Evolutionary conservation across 92 coral and sea anemone species (phyloP).

Genomic region (Diadumene lineata): DNA sequence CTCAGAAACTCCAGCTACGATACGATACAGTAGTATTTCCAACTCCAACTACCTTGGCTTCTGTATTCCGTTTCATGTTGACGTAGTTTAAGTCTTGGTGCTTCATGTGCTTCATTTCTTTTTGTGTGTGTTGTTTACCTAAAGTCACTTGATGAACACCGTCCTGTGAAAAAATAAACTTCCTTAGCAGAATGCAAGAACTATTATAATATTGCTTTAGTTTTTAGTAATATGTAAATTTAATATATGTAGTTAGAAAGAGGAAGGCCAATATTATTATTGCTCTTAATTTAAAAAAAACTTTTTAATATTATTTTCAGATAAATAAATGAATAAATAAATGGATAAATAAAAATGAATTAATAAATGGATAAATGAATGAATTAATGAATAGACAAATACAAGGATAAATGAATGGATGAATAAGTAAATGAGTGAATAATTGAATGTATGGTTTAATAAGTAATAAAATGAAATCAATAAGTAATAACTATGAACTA

Average conservation of each 20-base stretch:
- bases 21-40: too few relatives aligned
- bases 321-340: not conserved
- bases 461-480: not conserved
- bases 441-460: not conserved
- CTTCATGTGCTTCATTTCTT: slow-evolving; percentile 85
- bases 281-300: too few relatives aligned
- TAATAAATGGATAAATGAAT: not conserved
- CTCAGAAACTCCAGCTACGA: too few relatives aligned
- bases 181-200: too few relatives aligned
- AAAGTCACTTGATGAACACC: slow-evolving; percentile 67
- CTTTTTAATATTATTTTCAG: too few relatives aligned
- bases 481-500: not conserved
- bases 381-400: not conserved
- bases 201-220: too few relatives aligned
- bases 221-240: too few relatives aligned
- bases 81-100: slow-evolving; percentile 89
- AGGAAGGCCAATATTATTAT: too few relatives aligned
- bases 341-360: not conserved
- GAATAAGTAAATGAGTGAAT: not conserved
- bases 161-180: slow-evolving; percentile 32
- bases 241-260: too few relatives aligned
- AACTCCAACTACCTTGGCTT: slow-evolving; percentile 60
- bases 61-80: slow-evolving; percentile 72
- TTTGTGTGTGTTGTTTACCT: slow-evolving; percentile 58
- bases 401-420: too few relatives aligned